phyloP scores from a whole-genome alignment of 2,888 invertebrate genomes.

The Tetropium fuscum region DNA sequence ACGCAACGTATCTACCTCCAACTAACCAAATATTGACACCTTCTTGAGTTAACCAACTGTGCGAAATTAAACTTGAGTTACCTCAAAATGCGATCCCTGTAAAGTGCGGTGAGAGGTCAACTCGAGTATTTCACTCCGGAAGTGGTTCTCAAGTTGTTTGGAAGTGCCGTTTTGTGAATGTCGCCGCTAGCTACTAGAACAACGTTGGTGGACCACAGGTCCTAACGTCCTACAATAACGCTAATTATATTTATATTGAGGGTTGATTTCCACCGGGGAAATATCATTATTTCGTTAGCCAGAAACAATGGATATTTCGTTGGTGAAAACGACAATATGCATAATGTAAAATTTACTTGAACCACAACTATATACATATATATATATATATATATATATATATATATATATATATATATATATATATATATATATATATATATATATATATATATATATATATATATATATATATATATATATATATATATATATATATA shows the following conservation, averaged over 20 bases:
- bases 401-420: no score
- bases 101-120: slow-evolving; percentile 22
- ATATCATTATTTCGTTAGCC: slow-evolving; percentile 23
- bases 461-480: no score
- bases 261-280: slow-evolving; percentile 13
- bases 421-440: no score
- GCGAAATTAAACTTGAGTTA: slow-evolving; percentile 25
- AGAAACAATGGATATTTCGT: slow-evolving; percentile 4
- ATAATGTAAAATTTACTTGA: background rate
- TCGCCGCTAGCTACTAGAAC: slow-evolving; percentile 12
- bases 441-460: no score
- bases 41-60: slow-evolving; percentile 15
- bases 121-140: slow-evolving; percentile 19
- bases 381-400: no score
- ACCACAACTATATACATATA: no score
- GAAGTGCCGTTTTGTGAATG: slow-evolving; percentile 25
- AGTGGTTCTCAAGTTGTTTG: slow-evolving; percentile 24
- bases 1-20: no score
- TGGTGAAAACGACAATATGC: slow-evolving; percentile 2
- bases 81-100: slow-evolving; percentile 10
- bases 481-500: no score
- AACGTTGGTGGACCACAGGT: slow-evolving; percentile 19
- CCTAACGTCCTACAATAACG: slow-evolving; percentile 20
- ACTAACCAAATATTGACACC: no score
- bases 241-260: slow-evolving; percentile 37